Evolutionary conservation across 2,888 invertebrate genomes (phyloP).

Genomic region (Drosophila helvetica): DNA sequence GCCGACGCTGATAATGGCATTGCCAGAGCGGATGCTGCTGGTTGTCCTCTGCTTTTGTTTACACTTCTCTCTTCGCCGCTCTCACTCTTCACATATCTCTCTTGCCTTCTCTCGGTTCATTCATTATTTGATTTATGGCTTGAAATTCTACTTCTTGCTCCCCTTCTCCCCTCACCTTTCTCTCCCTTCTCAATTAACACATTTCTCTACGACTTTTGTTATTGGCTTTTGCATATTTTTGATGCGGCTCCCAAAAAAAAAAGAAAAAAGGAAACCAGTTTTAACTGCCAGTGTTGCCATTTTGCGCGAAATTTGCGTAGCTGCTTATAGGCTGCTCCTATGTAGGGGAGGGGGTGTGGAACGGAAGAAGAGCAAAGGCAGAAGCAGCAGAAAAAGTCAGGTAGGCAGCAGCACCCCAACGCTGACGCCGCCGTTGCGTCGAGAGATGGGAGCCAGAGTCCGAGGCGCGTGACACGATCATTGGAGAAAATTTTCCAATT

Average conservation of each 20-base stretch:
- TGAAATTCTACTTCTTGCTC: slow-evolving; percentile 47
- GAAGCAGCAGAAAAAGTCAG: slow-evolving; percentile 9
- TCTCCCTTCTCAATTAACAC: slow-evolving; percentile 55
- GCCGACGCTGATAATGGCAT: slow-evolving; percentile 1
- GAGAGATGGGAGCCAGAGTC: slow-evolving; percentile 32
- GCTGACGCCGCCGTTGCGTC: background rate
- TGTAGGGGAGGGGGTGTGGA: slow-evolving; percentile 5
- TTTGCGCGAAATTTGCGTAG: slow-evolving; percentile 61
- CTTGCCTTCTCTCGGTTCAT: slow-evolving; percentile 34
- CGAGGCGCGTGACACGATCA: background rate
- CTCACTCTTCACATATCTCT: background rate
- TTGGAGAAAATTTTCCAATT: background rate
- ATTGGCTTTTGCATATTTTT: slow-evolving; percentile 20
- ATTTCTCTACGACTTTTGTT: slow-evolving; percentile 38
- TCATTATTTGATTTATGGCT: slow-evolving; percentile 70
- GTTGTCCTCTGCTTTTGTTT: slow-evolving; percentile 15
- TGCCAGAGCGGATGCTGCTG: slow-evolving; percentile 16
- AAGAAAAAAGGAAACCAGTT: slow-evolving; percentile 59
- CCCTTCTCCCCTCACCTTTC: slow-evolving; percentile 9
- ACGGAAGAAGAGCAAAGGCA: slow-evolving; percentile 4
- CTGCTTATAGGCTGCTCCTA: slow-evolving; percentile 14
- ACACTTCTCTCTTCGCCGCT: slow-evolving; percentile 5
- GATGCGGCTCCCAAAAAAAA: slow-evolving; percentile 43
- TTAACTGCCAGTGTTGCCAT: slow-evolving; percentile 64
- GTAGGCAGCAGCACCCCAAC: slow-evolving; percentile 20